Percentiles rank a stretch among this genome's conserved stretches.
Evolutionary conservation across 37 sponge, comb jelly and placozoan species (phyloP).

Genomic region (Ephydatia muelleri): DNA sequence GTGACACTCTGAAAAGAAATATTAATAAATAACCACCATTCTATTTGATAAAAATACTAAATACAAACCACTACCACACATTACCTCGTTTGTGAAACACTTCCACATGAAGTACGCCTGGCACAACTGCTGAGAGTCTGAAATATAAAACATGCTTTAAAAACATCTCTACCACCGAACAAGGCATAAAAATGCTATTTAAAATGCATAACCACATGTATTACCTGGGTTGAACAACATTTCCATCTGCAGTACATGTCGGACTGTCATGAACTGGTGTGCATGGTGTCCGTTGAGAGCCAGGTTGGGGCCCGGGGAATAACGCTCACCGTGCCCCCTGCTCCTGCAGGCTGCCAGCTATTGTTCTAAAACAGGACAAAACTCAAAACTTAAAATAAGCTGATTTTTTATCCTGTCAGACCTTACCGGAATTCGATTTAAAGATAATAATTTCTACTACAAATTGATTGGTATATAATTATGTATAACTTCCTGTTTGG

Average conservation of each 20-base stretch:
- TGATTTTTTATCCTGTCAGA: no score
- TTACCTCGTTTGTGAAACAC: neutral
- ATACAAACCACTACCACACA: conserved; percentile 1
- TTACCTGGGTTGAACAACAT: conserved; percentile 1
- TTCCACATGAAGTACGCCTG: conserved; percentile 1
- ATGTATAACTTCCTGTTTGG: no score
- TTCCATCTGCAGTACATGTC: conserved; percentile 1
- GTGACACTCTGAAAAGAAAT: conserved; percentile 1
- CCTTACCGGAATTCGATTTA: no score
- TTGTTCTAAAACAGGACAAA: no score
- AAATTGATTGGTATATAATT: no score
- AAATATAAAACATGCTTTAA: conserved; percentile 1
- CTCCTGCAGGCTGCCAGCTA: no score
- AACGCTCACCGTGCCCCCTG: no score
- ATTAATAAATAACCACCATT: conserved; percentile 1
- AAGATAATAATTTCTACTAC: no score
- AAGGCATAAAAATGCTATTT: conserved; percentile 1
- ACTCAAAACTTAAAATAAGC: no score
- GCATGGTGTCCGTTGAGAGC: no score
- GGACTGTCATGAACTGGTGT: conserved; percentile 1
- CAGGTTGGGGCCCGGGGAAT: no score
- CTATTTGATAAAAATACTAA: conserved; percentile 1
- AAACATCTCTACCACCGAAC: neutral
- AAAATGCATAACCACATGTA: conserved; percentile 1
- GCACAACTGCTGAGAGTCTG: conserved; percentile 1